Percentiles rank a stretch among this genome's conserved stretches.
phyloP scores from a whole-genome alignment of 2,797 vertebrate species.

The Danio tinwini region DNA sequence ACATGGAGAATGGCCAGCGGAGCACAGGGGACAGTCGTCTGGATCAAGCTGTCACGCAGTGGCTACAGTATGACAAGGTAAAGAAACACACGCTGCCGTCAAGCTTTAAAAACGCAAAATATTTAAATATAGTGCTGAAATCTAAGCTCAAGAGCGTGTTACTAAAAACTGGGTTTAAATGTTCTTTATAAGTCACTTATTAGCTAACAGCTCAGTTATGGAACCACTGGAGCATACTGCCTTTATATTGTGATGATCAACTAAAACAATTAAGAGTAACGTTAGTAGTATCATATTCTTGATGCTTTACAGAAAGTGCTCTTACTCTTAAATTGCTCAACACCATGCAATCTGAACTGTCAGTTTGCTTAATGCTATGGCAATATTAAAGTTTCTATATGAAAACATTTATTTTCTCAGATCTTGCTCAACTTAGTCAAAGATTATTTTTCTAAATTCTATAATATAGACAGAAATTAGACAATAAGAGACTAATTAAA shows the following conservation, averaged over 20 bases:
- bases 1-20: conserved; percentile 70
- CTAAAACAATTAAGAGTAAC: background rate
- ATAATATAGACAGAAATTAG: no score
- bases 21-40: conserved; percentile 64
- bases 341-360: background rate
- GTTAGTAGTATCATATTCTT: background rate
- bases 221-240: background rate
- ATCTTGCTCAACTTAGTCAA: no score
- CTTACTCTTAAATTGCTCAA: background rate
- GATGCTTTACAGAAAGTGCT: background rate
- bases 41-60: conserved; percentile 75
- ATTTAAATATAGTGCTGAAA: background rate
- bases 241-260: background rate
- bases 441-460: no score
- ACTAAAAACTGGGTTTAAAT: background rate
- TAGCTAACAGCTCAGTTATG: background rate
- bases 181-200: background rate
- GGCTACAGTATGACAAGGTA: conserved; percentile 90
- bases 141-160: background rate
- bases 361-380: background rate
- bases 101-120: background rate
- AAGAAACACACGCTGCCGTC: conserved; percentile 49
- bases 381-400: no score
- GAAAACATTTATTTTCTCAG: no score
- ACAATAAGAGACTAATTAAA: no score